Evolutionary conservation across 2,888 invertebrate genomes (phyloP).

Genomic region (Drosophila longiperda): DNA sequence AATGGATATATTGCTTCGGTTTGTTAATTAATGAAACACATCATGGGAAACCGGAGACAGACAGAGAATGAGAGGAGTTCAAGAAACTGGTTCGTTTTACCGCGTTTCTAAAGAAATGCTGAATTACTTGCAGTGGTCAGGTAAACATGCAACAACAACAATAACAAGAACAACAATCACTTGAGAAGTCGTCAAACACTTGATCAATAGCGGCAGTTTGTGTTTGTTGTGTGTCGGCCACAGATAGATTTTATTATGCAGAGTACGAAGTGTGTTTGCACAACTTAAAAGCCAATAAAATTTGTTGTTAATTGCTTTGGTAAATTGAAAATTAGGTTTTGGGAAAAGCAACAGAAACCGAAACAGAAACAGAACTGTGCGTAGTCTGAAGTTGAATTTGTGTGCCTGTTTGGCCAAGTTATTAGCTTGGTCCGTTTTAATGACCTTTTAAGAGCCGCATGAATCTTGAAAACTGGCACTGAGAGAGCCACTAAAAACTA

Average conservation of each 20-base stretch:
- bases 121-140: constrained; percentile 53
- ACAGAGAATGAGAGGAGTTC: neutral
- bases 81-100: constrained; percentile 51
- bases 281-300: constrained; percentile 80
- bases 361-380: constrained; percentile 45
- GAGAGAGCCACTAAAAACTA: constrained; percentile 45
- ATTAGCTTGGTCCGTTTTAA: constrained; percentile 71
- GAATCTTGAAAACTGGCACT: neutral
- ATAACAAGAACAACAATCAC: constrained; percentile 36
- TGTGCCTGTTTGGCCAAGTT: constrained; percentile 58
- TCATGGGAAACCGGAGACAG: constrained; percentile 7
- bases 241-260: constrained; percentile 62
- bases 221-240: constrained; percentile 42
- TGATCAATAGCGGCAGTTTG: constrained; percentile 69
- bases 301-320: constrained; percentile 76
- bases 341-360: constrained; percentile 51
- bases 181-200: constrained; percentile 64
- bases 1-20: constrained; percentile 28
- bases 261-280: constrained; percentile 60
- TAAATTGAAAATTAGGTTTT: constrained; percentile 81
- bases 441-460: constrained; percentile 60
- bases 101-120: constrained; percentile 51
- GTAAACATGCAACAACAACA: constrained; percentile 36
- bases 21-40: constrained; percentile 63
- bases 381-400: constrained; percentile 28